Conservation (phyloP, 2,797 vertebrate species). For the Apodemus agrarius region DNA sequence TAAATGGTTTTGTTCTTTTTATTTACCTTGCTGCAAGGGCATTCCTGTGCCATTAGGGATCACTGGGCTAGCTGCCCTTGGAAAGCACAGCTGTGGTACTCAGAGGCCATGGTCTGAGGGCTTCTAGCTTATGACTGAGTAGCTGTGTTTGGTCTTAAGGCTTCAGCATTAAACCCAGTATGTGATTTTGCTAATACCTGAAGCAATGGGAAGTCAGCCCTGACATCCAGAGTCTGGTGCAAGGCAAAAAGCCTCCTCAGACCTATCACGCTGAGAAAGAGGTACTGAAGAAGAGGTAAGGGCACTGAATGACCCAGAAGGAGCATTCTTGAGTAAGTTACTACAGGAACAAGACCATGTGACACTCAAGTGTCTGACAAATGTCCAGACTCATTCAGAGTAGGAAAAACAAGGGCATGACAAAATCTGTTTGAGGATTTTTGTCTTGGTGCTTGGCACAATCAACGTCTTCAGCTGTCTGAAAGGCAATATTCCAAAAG, state of each 20-base stretch:
- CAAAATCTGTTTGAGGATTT: background rate
- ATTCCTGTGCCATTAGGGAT: no score
- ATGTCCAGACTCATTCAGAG: background rate
- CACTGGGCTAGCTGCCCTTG: background rate
- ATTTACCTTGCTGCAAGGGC: background rate
- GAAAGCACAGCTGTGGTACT: background rate
- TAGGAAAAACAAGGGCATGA: background rate
- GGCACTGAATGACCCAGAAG: background rate
- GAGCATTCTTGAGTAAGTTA: rapidly evolving
- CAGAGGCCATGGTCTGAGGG: rapidly evolving
- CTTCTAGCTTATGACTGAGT: background rate
- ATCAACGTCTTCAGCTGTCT: background rate
- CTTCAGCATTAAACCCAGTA: background rate
- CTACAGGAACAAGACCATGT: background rate
- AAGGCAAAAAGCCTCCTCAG: background rate
- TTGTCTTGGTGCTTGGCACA: background rate
- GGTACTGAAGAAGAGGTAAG: rapidly evolving
- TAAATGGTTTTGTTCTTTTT: background rate
- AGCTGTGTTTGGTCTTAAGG: background rate
- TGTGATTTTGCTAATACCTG: background rate
- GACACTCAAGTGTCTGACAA: no score
- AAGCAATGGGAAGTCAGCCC: background rate
- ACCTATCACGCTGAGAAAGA: no score
- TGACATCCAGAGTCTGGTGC: no score
- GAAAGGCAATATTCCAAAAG: background rate